Evolutionary conservation across 2,797 vertebrate species (phyloP).

Genomic region (Neostethus bicornis): DNA sequence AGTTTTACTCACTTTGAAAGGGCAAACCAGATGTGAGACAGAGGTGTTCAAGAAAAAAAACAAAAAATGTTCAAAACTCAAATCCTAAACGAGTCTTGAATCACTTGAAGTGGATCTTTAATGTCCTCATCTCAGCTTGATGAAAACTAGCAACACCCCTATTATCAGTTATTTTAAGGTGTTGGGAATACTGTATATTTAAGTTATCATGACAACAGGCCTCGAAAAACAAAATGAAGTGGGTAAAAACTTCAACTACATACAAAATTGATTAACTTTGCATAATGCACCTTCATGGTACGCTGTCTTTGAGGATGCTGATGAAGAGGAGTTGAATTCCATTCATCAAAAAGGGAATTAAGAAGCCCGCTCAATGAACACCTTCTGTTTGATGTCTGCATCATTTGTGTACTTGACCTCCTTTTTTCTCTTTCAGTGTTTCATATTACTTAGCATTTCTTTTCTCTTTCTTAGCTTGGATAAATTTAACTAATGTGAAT

Average conservation of each 20-base stretch:
- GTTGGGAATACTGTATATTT: conserved; percentile 36
- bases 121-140: too few relatives aligned
- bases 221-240: conserved; percentile 48
- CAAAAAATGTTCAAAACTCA: too few relatives aligned
- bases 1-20: too few relatives aligned
- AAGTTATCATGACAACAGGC: conserved; percentile 67
- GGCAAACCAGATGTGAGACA: too few relatives aligned
- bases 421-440: background rate
- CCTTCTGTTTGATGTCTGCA: conserved; percentile 6
- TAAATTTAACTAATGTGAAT: conserved; percentile 3
- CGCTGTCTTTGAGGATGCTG: conserved; percentile 39
- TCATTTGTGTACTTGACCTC: conserved; percentile 14
- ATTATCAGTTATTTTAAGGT: conserved; percentile 34
- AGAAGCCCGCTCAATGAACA: conserved; percentile 25
- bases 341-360: conserved; percentile 26
- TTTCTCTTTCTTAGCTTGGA: background rate
- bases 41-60: too few relatives aligned
- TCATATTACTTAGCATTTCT: background rate
- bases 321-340: conserved; percentile 35
- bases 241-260: conserved; percentile 43
- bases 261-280: conserved; percentile 58
- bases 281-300: conserved; percentile 33
- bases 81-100: too few relatives aligned
- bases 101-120: too few relatives aligned
- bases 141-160: conserved; percentile 18